Evolutionary conservation across 2,797 vertebrate species (phyloP), one percentile per base, ranked within the genome.

Genomic region (Leucoraja ocellata): DNA sequence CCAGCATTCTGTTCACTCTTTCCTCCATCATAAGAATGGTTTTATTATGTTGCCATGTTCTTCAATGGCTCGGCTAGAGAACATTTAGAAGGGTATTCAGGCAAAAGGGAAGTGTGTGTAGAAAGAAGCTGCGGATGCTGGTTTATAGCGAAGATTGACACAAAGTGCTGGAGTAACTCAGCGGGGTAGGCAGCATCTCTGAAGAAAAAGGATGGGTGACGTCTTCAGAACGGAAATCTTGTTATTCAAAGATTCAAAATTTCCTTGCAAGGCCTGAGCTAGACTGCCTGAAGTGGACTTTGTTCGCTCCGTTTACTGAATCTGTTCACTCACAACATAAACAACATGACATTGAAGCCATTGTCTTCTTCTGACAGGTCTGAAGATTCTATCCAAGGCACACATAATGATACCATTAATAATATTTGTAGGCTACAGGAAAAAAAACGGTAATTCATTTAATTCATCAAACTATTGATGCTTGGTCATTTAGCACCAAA

Each of bases 391-490:
- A 91, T 73, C 25, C 90, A 54, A 68, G 90, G 90, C 71, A 54
- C 23, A n/a, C 39, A 54, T 74, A 58, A 58, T 54, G 23, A 76
- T 58, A 92, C 16, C 90, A 58, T 92, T 92, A 92, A 74, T 92
- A 92, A 92, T 92, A 76, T n/a, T 73, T 92, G 71, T n/a, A 28
- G 90, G 90, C 90, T 92, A 23, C 23, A 92, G 68, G 39, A 73
- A 46, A 39, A 91, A 74, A 73, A 74, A n/a, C 65, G 13, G 32
- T 76, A 74, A 46, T 92, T 58, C 71, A 76, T 54, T 91, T 46
- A 92, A 74, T 92, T 76, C 90, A 92, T 92, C 90, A 92, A 76
- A 76, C n/a, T 92, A 76, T 46, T 76, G 71, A 76, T 46, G 71
- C 8, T 76, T 73, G 90, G 90, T 92, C 65, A 76, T 76, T 92